Conservation (phyloP, 2,113 vertebrate species). For the Tricholaema leucomelas region DNA sequence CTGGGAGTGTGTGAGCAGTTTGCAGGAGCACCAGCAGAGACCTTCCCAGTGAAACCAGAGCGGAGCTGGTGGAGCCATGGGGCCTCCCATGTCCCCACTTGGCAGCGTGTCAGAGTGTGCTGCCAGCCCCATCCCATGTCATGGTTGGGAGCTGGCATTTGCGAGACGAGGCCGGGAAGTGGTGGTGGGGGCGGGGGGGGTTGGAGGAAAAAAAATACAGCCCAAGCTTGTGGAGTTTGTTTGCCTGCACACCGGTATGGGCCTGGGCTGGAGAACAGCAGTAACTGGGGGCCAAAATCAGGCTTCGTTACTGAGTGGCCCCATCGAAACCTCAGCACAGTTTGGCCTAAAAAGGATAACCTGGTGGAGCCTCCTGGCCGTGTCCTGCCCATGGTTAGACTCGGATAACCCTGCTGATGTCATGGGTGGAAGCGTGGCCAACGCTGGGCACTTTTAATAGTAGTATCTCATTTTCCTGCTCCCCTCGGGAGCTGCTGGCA, state of each 20-base stretch:
- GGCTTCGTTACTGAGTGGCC: accelerated
- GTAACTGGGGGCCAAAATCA: background rate
- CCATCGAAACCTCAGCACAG: background rate
- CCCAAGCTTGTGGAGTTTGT: background rate
- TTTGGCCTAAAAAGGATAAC: background rate
- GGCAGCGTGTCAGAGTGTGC: background rate
- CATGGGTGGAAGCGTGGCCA: slow-evolving; percentile 36
- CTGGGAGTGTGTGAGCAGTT: background rate
- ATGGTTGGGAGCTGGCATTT: background rate
- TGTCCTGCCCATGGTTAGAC: slow-evolving; percentile 12
- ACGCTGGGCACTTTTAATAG: slow-evolving; percentile 49
- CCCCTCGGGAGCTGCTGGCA: background rate
- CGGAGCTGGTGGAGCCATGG: accelerated
- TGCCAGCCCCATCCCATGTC: accelerated
- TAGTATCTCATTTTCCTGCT: slow-evolving; percentile 38
- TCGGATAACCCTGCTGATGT: slow-evolving; percentile 33
- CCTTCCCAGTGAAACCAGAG: background rate
- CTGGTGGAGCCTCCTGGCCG: background rate
- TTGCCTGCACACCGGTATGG: background rate
- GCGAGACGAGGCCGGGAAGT: background rate
- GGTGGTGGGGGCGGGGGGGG: background rate
- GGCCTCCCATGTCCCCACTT: accelerated
- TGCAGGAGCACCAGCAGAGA: background rate
- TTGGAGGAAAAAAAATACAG: background rate
- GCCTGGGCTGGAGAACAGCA: background rate